Conservation (phyloP, 1,140 invertebrate genomes). For the Drosophila subpulchrella region DNA sequence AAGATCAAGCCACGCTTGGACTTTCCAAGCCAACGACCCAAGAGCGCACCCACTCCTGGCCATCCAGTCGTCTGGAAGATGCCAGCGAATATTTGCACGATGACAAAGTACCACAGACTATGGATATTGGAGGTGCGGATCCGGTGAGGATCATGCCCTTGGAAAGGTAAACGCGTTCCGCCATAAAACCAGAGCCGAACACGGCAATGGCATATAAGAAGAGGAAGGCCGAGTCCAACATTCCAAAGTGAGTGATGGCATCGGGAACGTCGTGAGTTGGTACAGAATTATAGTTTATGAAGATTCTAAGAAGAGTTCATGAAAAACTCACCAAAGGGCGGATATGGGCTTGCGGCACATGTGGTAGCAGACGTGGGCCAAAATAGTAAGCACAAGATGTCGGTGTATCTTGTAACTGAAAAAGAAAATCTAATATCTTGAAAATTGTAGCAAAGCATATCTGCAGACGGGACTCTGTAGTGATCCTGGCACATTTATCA, state of each 20-base stretch:
- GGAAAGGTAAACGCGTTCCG: slow-evolving; percentile 95
- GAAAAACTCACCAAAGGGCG: slow-evolving; percentile 92
- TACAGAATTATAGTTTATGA: not conserved
- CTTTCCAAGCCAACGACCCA: slow-evolving; percentile 98
- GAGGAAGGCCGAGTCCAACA: slow-evolving; percentile 95
- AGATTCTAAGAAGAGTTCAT: not conserved
- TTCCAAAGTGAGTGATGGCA: slow-evolving; percentile 92
- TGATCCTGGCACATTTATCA: no score
- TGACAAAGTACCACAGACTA: slow-evolving; percentile 92
- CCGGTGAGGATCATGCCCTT: slow-evolving; percentile 96
- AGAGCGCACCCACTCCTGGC: slow-evolving; percentile 95
- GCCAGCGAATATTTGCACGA: slow-evolving; percentile 92
- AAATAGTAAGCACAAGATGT: no score
- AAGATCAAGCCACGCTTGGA: slow-evolving; percentile 96
- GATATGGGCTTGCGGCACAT: slow-evolving; percentile 87
- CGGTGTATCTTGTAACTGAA: no score
- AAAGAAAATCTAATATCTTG: no score
- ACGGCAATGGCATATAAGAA: slow-evolving; percentile 97
- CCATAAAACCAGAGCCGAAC: slow-evolving; percentile 95
- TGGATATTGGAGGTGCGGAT: slow-evolving; percentile 93
- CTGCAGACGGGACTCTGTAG: no score
- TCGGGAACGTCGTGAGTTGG: slow-evolving; percentile 88
- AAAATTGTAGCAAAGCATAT: no score
- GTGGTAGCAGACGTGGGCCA: no score
- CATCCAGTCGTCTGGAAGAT: slow-evolving; percentile 95